Evolutionary conservation across 2,113 vertebrate genomes (phyloP), one percentile per base, ranked within the genome.

Genomic region (Turnix velox): DNA sequence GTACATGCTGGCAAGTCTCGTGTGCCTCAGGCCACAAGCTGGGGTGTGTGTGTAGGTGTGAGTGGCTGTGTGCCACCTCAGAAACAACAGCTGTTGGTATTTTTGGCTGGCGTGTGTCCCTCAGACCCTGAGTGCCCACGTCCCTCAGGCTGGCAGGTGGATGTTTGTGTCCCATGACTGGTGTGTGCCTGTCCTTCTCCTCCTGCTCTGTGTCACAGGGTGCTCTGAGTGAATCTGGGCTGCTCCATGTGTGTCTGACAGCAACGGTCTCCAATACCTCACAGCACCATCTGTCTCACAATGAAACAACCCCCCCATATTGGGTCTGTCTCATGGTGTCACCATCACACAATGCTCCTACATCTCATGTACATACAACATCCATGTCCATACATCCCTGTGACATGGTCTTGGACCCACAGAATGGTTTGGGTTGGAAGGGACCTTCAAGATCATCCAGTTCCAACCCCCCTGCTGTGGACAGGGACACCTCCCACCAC

Each of bases 341-440:
- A 25, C 18, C 13, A 10, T 40, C 33, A 71, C 45, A 7, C 65
- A 23, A 14, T 2, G 35, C 48, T 42, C 4, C 0, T 17, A 42
- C 5, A 4, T 30, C 39, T 15, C 75, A 49, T 0, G 2, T n/a
- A 75, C 46, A 57, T 24, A 42, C 0, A 0, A 9, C 14, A 37
- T n/a, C n/a, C 0, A 0, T 14, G 40, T 37, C 59, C 0, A 0
- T 7, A 24, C 1, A 4, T 35, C 35, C 6, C 5, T 0, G 0
- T 43, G 87, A 33, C 54, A 35, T 1, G 0, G 62, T 46, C 54
- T n/a, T 1, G 0, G 62, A 46, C 66, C 61, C 85, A 7, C 3
- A 1, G 42, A 31, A n/a, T n/a, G n/a, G n/a, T n/a, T n/a, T n/a
- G n/a, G n/a, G n/a, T n/a, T n/a, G n/a, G n/a, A n/a, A n/a, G n/a